Conservation (phyloP, 2,113 vertebrate genomes). For the Psephotus haematonotus region DNA sequence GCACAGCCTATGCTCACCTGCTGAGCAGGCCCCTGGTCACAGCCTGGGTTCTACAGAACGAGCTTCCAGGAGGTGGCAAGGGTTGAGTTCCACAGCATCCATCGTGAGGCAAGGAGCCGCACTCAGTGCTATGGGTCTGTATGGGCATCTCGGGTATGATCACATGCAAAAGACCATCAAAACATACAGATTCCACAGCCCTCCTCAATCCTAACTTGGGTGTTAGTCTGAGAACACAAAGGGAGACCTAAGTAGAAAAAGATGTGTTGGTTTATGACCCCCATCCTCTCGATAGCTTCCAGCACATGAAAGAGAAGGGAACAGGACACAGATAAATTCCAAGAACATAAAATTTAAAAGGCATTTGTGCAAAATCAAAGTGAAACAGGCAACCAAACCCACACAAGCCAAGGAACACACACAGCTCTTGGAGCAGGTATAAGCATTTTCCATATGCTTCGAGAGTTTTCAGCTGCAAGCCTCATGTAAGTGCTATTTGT, state of each 20-base stretch:
- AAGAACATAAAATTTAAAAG: background rate
- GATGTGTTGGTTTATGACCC: background rate
- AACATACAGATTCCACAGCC: background rate
- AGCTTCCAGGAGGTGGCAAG: background rate
- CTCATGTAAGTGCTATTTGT: background rate
- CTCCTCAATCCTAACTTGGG: background rate
- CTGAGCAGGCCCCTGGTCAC: background rate
- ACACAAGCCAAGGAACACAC: background rate
- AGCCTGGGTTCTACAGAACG: background rate
- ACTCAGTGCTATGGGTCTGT: background rate
- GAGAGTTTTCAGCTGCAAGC: background rate
- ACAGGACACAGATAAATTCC: background rate
- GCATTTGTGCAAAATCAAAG: background rate
- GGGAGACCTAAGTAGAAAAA: background rate
- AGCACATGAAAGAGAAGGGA: background rate
- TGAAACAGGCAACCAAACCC: background rate
- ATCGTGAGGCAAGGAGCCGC: background rate
- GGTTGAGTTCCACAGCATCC: background rate
- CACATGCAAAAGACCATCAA: background rate
- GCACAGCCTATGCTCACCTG: background rate
- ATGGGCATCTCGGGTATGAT: rapidly evolving
- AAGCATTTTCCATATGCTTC: background rate
- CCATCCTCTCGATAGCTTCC: background rate
- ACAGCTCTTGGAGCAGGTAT: background rate
- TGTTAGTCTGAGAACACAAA: background rate